phyloP scores from a whole-genome alignment of 2,113 vertebrate genomes.

The Pyrgilauda ruficollis region DNA sequence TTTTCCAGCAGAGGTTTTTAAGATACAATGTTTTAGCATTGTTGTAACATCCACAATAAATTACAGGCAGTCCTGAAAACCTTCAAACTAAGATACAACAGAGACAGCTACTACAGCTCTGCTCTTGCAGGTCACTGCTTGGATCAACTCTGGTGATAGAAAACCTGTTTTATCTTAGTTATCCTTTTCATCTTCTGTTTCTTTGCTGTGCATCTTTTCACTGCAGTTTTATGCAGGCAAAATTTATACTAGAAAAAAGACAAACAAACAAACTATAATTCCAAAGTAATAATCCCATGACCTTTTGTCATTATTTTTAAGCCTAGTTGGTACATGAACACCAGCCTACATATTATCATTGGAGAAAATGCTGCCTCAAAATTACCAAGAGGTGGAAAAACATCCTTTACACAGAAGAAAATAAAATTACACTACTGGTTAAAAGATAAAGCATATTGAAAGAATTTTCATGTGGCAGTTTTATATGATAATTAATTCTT shows the following conservation, averaged over 20 bases:
- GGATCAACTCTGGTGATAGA: background rate
- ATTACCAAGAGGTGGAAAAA: background rate
- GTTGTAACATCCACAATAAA: background rate
- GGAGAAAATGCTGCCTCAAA: background rate
- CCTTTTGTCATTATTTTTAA: background rate
- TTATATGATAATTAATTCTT: constrained; percentile 48
- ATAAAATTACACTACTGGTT: background rate
- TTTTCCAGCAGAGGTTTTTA: background rate
- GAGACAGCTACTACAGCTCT: background rate
- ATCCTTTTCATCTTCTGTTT: background rate
- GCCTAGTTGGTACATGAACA: background rate
- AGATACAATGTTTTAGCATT: background rate
- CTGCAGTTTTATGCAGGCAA: background rate
- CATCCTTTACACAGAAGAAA: background rate
- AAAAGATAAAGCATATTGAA: background rate
- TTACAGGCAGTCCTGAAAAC: background rate
- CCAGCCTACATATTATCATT: background rate
- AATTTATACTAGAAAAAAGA: background rate
- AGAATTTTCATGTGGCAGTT: background rate
- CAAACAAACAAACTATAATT: background rate
- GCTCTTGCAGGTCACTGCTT: background rate
- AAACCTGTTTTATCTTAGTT: background rate
- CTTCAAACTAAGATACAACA: background rate
- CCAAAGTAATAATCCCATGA: background rate
- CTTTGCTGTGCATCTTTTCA: background rate